Conservation (phyloP, 2,113 vertebrate species). For the Trachemys scripta region DNA sequence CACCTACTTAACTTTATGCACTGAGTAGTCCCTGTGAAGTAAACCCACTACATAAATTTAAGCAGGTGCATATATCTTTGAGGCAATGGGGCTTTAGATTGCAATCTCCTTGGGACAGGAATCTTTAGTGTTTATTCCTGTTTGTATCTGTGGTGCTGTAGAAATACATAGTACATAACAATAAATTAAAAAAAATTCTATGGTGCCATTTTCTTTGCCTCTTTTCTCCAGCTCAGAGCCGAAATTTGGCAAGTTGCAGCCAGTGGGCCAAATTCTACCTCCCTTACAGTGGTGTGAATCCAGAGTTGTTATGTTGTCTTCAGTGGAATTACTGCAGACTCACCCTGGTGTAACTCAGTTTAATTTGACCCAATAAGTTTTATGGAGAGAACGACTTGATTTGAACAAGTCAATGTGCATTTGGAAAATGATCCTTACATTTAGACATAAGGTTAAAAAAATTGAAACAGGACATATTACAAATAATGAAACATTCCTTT, state of each 20-base stretch:
- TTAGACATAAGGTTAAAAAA: not conserved
- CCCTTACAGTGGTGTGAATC: not conserved
- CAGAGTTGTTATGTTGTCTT: not conserved
- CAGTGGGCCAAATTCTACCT: not conserved
- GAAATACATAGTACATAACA: not conserved
- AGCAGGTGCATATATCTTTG: not conserved
- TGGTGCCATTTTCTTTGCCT: not conserved
- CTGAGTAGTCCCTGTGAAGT: not conserved
- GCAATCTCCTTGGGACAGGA: not conserved
- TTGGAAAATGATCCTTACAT: not conserved
- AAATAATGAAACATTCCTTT: not conserved
- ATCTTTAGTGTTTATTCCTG: not conserved
- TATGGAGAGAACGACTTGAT: not conserved
- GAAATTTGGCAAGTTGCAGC: not conserved
- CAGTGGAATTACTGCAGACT: not conserved
- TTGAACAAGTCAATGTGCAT: accelerated
- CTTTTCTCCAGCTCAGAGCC: not conserved
- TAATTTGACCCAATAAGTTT: not conserved
- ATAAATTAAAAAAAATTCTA: accelerated
- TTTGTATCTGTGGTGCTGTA: not conserved
- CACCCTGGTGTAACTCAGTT: not conserved
- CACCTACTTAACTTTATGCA: not conserved
- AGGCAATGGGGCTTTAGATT: not conserved
- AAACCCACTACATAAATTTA: not conserved
- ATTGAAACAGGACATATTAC: not conserved